These are phyloP conservation scores for Noctua janthina DNA, from an alignment of 2,888 invertebrate genomes.

Conservation along the genomic window DNA sequence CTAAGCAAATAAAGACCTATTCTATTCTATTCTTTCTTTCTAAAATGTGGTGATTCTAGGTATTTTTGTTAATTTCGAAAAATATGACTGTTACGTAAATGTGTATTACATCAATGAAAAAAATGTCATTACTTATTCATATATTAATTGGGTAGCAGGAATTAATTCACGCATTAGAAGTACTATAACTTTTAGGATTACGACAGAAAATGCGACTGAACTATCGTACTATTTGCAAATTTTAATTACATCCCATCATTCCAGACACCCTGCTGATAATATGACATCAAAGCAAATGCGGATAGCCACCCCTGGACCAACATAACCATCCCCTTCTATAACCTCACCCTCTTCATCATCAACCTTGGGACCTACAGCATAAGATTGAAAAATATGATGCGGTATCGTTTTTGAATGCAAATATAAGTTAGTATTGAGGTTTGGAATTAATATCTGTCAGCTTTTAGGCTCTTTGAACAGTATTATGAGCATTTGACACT, in stretches of 20 bases:
- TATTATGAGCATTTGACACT: slow-evolving; percentile 83
- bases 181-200: slow-evolving; percentile 52
- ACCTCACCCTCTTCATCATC: background rate
- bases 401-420: slow-evolving; percentile 15
- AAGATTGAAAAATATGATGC: slow-evolving; percentile 34
- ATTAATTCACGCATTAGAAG: slow-evolving; percentile 15
- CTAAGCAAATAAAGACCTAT: too few species aligned
- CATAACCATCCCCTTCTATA: slow-evolving; percentile 1
- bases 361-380: background rate
- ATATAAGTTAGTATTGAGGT: slow-evolving; percentile 67
- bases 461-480: slow-evolving; percentile 76
- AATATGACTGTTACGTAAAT: background rate
- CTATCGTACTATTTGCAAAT: slow-evolving; percentile 65
- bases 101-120: background rate
- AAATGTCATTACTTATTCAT: background rate
- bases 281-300: slow-evolving; percentile 81
- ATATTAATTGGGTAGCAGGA: background rate
- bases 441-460: slow-evolving; percentile 84
- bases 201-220: slow-evolving; percentile 12
- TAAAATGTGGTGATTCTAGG: too few species aligned
- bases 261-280: slow-evolving; percentile 79
- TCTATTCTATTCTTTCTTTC: too few species aligned
- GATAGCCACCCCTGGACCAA: slow-evolving; percentile 69
- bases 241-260: slow-evolving; percentile 78
- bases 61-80: too few species aligned